Evolutionary conservation across 1,140 invertebrate species (phyloP).

Genomic region (Drosophila kikkawai): DNA sequence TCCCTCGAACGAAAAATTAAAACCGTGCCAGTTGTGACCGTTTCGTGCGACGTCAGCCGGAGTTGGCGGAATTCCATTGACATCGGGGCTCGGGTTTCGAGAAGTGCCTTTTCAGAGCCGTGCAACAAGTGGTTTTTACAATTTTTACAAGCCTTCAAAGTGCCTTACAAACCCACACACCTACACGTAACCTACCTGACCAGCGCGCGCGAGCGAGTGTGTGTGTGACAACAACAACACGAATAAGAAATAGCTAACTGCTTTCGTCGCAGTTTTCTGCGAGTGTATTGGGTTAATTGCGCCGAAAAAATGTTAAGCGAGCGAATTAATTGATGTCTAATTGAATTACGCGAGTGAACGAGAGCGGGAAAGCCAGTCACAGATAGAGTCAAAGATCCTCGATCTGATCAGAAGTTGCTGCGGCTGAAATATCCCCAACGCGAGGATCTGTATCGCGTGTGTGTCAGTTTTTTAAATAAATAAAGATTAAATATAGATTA

Average conservation of each 20-base stretch:
- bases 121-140: conserved; percentile 73
- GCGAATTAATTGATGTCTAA: conserved; percentile 59
- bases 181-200: conserved; percentile 39
- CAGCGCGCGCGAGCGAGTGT: conserved; percentile 13
- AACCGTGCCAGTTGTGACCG: conserved; percentile 47
- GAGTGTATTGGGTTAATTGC: conserved; percentile 63
- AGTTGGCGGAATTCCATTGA: conserved; percentile 34
- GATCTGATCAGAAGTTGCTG: conserved; percentile 10
- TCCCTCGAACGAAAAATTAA: conserved; percentile 33
- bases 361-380: conserved; percentile 6
- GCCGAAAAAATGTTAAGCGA: conserved; percentile 71
- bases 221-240: conserved; percentile 25
- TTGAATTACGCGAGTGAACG: conserved; percentile 57
- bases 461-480: conserved; percentile 39
- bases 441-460: conserved; percentile 78
- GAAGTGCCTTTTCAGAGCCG: conserved; percentile 33
- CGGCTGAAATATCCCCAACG: conserved; percentile 65
- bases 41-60: conserved; percentile 42
- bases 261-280: conserved; percentile 57
- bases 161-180: conserved; percentile 57
- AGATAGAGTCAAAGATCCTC: conserved; percentile 22
- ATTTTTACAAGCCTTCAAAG: conserved; percentile 42
- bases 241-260: conserved; percentile 57
- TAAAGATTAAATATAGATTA: conserved; percentile 76
- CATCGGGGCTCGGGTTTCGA: conserved; percentile 8